These are phyloP conservation scores for Tetragonisca angustula DNA, from an alignment of 2,888 invertebrate species.

Conservation along the genomic window DNA sequence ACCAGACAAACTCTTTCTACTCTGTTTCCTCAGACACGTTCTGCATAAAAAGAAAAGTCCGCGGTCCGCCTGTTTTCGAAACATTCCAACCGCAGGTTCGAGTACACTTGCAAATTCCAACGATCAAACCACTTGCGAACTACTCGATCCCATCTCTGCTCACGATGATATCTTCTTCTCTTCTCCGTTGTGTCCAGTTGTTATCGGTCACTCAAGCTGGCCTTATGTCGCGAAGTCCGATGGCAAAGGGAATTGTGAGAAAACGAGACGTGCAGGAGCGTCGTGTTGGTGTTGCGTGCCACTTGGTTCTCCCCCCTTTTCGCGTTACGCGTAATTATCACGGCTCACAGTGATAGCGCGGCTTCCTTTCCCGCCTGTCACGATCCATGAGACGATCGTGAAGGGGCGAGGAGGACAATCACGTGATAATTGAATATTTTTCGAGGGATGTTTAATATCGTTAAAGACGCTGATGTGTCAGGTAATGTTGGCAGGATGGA, in stretches of 20 bases:
- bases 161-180: neutral
- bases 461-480: neutral
- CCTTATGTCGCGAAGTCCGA: slow-evolving; percentile 65
- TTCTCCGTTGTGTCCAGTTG: neutral
- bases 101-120: no score
- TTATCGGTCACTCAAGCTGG: slow-evolving; percentile 45
- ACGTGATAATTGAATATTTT: slow-evolving; percentile 37
- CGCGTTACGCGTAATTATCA: slow-evolving; percentile 52
- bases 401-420: neutral
- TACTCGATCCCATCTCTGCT: neutral
- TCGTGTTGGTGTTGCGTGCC: slow-evolving; percentile 34
- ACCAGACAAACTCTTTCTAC: no score
- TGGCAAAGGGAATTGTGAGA: slow-evolving; percentile 44
- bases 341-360: slow-evolving; percentile 14
- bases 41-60: no score
- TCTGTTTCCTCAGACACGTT: no score
- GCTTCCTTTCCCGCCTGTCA: neutral
- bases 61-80: no score
- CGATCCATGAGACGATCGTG: slow-evolving; percentile 11
- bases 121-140: no score
- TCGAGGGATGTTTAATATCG: neutral
- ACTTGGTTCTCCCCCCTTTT: slow-evolving; percentile 28
- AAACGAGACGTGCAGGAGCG: neutral
- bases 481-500: neutral
- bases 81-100: no score